These are phyloP conservation scores for Gymnodraco acuticeps DNA, from an alignment of 2,797 vertebrate species.

Conservation along the genomic window DNA sequence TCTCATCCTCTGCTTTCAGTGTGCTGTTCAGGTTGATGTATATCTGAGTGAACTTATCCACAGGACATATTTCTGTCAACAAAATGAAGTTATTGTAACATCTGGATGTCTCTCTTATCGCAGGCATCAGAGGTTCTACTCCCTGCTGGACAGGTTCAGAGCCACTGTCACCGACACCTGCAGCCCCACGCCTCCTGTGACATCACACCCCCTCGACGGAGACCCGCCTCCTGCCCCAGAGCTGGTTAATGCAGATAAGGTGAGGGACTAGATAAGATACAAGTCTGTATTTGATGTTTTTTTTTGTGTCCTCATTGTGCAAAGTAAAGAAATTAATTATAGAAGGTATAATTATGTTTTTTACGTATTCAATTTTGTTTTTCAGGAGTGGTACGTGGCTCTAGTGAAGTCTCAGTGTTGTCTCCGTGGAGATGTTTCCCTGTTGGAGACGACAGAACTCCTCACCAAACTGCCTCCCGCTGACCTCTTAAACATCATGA, in stretches of 20 bases:
- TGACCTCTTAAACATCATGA: conserved; percentile 90
- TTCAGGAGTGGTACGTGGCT: conserved; percentile 94
- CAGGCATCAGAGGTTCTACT: conserved; percentile 98
- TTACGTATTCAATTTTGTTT: conserved; percentile 1
- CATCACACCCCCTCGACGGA: conserved; percentile 94
- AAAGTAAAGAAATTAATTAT: neutral
- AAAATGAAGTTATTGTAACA: neutral
- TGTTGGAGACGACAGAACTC: conserved; percentile 95
- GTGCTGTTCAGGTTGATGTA: neutral
- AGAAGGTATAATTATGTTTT: neutral
- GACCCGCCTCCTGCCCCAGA: conserved; percentile 89
- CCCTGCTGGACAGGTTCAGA: conserved; percentile 97
- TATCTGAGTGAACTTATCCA: neutral
- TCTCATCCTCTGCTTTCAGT: neutral
- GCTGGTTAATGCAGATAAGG: conserved; percentile 90
- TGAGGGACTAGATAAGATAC: conserved; percentile 61
- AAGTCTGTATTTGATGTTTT: neutral
- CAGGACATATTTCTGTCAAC: neutral
- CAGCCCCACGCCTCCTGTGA: conserved; percentile 89
- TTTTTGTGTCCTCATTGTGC: neutral
- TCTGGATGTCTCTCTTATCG: conserved; percentile 25
- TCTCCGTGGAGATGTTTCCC: conserved; percentile 87
- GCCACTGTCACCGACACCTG: conserved; percentile 88
- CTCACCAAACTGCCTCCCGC: conserved; percentile 91
- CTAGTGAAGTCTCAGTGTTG: conserved; percentile 95